Conservation (phyloP, 2,113 vertebrate genomes). For the Daubentonia madagascariensis region DNA sequence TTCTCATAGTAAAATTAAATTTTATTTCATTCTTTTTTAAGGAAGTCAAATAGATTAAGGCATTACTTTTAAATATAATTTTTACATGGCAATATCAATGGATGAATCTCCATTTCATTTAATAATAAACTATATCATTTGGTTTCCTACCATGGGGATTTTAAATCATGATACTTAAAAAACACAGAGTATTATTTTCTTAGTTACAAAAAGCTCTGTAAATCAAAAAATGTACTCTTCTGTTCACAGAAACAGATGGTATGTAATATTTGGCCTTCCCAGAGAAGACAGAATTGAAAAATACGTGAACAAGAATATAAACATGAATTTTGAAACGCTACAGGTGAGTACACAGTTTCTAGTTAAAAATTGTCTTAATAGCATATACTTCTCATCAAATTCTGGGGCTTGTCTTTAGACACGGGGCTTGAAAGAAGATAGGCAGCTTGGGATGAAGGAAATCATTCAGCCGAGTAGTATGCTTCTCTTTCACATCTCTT, state of each 20-base stretch:
- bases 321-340: slow-evolving; percentile 33
- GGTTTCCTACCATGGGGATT: neutral
- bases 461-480: neutral
- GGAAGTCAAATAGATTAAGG: slow-evolving; percentile 13
- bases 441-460: slow-evolving; percentile 11
- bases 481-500: neutral
- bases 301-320: slow-evolving; percentile 23
- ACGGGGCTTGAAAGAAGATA: neutral
- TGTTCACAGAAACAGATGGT: slow-evolving; percentile 56
- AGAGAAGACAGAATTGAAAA: slow-evolving; percentile 48
- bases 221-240: slow-evolving; percentile 14
- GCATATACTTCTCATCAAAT: neutral
- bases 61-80: neutral
- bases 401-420: neutral
- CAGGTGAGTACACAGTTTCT: slow-evolving; percentile 38
- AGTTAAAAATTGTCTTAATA: slow-evolving; percentile 24
- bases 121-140: slow-evolving; percentile 13
- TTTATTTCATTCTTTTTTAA: slow-evolving; percentile 7
- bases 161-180: slow-evolving; percentile 12
- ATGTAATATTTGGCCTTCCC: slow-evolving; percentile 54
- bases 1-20: slow-evolving; percentile 42
- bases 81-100: slow-evolving; percentile 18
- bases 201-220: slow-evolving; percentile 6
- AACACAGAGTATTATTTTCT: slow-evolving; percentile 20
- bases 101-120: neutral